A percentile compares a stretch with the other conserved stretches of the same genome.
phyloP scores from a whole-genome alignment of 2,888 invertebrate genomes.

The Cheiracanthium punctorium region DNA sequence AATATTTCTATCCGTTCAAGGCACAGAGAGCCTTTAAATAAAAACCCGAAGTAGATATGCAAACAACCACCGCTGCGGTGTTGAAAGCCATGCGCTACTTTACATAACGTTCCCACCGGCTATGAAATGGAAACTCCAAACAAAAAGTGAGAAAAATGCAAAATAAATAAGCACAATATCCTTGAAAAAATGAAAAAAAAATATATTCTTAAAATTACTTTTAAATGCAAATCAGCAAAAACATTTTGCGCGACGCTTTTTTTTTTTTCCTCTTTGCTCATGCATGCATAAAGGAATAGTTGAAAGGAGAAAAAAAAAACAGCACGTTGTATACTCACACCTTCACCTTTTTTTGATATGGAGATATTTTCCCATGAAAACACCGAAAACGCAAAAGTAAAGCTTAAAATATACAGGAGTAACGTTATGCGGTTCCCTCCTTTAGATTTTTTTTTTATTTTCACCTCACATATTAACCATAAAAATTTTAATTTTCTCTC shows the following conservation, averaged over 20 bases:
- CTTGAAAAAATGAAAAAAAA: neutral
- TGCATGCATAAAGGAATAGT: conserved; percentile 2
- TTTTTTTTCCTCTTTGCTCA: neutral
- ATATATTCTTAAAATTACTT: conserved; percentile 24
- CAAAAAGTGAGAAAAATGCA: neutral
- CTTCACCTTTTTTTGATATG: neutral
- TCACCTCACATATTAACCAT: too few relatives aligned
- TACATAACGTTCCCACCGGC: neutral
- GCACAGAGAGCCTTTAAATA: neutral
- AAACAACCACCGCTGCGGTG: neutral
- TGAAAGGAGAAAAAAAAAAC: neutral
- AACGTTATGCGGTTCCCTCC: too few relatives aligned
- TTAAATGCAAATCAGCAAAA: conserved; percentile 27
- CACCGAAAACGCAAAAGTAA: neutral
- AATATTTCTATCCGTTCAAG: neutral
- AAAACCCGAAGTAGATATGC: neutral
- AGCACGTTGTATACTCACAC: neutral
- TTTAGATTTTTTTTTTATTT: too few relatives aligned
- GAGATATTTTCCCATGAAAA: neutral
- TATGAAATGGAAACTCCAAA: neutral
- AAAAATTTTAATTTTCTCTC: too few relatives aligned
- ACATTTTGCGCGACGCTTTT: conserved; percentile 15
- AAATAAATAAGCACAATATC: neutral
- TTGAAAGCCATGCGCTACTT: conserved; percentile 21
- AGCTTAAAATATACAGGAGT: too few relatives aligned